Conservation (phyloP, 2,797 vertebrate species). For the Galaxias olidus region DNA sequence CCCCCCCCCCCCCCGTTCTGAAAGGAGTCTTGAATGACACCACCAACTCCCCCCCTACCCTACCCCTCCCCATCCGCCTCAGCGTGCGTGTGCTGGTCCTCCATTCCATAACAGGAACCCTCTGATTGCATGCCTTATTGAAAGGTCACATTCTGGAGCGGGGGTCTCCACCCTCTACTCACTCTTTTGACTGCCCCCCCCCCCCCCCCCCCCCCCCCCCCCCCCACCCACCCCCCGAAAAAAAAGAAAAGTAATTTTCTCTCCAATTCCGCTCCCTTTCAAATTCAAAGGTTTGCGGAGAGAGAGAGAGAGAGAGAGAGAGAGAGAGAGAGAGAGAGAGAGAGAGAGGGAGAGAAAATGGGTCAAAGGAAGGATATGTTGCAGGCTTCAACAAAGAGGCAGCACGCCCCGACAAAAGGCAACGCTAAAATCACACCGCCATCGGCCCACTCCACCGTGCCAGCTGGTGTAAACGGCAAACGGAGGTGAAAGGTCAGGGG, state of each 20-base stretch:
- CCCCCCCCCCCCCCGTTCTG: too few relatives aligned
- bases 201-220: too few relatives aligned
- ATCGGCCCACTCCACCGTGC: neutral
- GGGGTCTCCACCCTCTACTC: neutral
- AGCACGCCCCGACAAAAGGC: neutral
- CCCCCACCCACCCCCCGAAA: conserved; percentile 4
- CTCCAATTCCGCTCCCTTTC: neutral
- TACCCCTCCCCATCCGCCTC: neutral
- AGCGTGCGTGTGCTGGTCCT: neutral
- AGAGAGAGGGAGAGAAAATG: neutral
- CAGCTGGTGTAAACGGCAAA: neutral
- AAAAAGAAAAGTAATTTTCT: neutral
- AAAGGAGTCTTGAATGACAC: too few relatives aligned
- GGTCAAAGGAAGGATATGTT: neutral
- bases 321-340: neutral
- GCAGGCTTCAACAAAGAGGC: neutral
- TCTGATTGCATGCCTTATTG: conserved; percentile 3
- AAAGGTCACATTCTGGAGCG: conserved; percentile 1
- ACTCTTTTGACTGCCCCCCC: neutral
- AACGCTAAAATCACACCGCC: too few relatives aligned
- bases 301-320: conserved; percentile 3
- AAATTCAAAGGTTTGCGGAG: too few relatives aligned
- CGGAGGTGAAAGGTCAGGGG: too few relatives aligned
- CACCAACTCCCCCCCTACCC: neutral
- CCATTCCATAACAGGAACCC: neutral